Evolutionary conservation across 2,113 vertebrate species (phyloP).

Genomic region (Zapus hudsonius): DNA sequence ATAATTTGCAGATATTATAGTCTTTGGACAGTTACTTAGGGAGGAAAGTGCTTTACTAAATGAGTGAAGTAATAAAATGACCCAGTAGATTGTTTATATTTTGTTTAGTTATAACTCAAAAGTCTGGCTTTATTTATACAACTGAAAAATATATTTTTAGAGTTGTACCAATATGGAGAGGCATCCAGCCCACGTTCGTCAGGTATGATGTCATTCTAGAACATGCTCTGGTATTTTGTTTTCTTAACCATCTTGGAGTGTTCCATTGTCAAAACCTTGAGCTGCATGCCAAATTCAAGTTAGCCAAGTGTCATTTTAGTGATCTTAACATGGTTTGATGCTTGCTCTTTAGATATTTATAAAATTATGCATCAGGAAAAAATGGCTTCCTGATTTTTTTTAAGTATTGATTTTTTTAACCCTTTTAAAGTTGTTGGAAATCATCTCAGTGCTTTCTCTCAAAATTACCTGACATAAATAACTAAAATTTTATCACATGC

Average conservation of each 20-base stretch:
- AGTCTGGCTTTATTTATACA: constrained; percentile 73
- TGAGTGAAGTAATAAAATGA: constrained; percentile 54
- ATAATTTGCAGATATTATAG: background rate
- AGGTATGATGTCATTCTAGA: constrained; percentile 67
- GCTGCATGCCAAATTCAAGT: constrained; percentile 55
- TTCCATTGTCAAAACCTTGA: constrained; percentile 40
- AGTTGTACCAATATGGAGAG: constrained; percentile 67
- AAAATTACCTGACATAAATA: constrained; percentile 49
- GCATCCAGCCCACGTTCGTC: constrained; percentile 45
- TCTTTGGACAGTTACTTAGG: constrained; percentile 28
- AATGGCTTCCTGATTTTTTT: constrained; percentile 53
- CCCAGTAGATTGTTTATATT: constrained; percentile 53
- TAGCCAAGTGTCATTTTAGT: constrained; percentile 44
- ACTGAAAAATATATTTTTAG: constrained; percentile 79
- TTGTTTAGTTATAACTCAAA: constrained; percentile 57
- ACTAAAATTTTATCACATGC: constrained; percentile 49
- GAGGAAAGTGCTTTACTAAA: constrained; percentile 38
- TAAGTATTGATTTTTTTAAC: constrained; percentile 52
- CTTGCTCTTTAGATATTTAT: constrained; percentile 54
- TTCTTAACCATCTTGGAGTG: constrained; percentile 33
- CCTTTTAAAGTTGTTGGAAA: constrained; percentile 53
- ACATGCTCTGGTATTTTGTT: background rate
- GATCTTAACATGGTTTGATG: constrained; percentile 39
- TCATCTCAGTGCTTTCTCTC: constrained; percentile 29
- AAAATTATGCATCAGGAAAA: constrained; percentile 33